phyloP scores from a whole-genome alignment of 2,113 vertebrate genomes.

The Nematolebias whitei region DNA sequence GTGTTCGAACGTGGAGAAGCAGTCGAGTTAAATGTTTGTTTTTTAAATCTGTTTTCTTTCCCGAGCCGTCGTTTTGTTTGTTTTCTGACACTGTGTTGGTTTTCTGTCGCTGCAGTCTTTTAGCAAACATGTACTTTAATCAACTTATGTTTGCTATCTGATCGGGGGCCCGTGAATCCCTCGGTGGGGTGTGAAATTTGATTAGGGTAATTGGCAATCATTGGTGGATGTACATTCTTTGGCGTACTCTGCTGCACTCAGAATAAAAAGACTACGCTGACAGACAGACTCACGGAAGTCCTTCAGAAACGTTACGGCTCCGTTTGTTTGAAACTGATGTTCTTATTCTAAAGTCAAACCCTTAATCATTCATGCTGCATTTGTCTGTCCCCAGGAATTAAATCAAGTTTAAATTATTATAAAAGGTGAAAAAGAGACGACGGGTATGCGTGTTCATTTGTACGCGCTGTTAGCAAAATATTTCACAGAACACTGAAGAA shows the following conservation, averaged over 20 bases:
- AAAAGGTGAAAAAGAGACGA: no score
- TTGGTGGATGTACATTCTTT: conserved; percentile 47
- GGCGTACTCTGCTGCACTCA: conserved; percentile 21
- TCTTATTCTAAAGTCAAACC: no score
- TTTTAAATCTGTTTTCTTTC: not conserved
- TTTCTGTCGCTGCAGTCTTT: conserved; percentile 37
- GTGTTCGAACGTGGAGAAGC: not conserved
- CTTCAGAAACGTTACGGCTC: not conserved
- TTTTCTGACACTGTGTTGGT: conserved; percentile 9
- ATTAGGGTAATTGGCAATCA: conserved; percentile 70
- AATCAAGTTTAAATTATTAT: no score
- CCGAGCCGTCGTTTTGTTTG: conserved; percentile 13
- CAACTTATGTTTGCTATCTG: conserved; percentile 72
- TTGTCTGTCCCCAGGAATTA: no score
- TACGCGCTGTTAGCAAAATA: no score
- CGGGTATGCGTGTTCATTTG: no score
- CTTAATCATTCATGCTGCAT: no score
- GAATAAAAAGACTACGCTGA: conserved; percentile 38
- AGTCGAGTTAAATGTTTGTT: not conserved
- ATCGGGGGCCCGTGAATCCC: conserved; percentile 56
- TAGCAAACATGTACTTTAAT: conserved; percentile 68
- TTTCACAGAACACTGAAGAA: no score
- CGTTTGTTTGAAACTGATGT: conserved; percentile 1
- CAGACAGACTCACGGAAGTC: conserved; percentile 19
- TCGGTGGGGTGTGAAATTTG: conserved; percentile 65